Conservation (phyloP, 2,888 invertebrate genomes). For the Azorinus chamasolen region DNA sequence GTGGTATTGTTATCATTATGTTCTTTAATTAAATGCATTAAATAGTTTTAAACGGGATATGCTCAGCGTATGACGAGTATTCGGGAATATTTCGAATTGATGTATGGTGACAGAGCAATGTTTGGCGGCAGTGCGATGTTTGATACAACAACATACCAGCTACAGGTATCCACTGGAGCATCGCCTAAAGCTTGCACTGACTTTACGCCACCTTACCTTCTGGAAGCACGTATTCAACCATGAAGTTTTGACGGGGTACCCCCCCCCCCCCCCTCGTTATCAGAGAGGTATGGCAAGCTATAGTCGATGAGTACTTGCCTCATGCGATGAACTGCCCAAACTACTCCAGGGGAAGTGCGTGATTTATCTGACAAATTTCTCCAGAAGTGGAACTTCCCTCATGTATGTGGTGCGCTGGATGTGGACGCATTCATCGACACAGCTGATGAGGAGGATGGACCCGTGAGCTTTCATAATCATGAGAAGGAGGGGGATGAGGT, state of each 20-base stretch:
- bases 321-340: slow-evolving; percentile 45
- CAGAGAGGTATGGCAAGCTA: slow-evolving; percentile 60
- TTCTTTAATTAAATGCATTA: too few relatives aligned
- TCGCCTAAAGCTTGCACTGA: slow-evolving; percentile 50
- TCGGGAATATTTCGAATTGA: too few relatives aligned
- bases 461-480: too few relatives aligned
- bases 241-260: slow-evolving; percentile 62
- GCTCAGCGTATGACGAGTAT: too few relatives aligned
- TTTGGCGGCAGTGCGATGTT: too few relatives aligned
- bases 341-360: slow-evolving; percentile 20
- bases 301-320: too few relatives aligned
- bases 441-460: too few relatives aligned
- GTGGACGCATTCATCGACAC: too few relatives aligned
- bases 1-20: too few relatives aligned
- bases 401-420: slow-evolving; percentile 21
- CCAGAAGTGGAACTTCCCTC: slow-evolving; percentile 17
- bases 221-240: slow-evolving; percentile 12
- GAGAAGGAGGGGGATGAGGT: too few relatives aligned
- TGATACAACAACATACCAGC: slow-evolving; percentile 33
- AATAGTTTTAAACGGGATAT: too few relatives aligned
- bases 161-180: slow-evolving; percentile 39
- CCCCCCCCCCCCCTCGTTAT: slow-evolving; percentile 45
- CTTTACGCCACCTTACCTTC: slow-evolving; percentile 33
- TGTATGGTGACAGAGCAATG: too few relatives aligned
- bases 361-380: slow-evolving; percentile 14